A percentile compares a stretch with the other conserved stretches of the same genome.
Evolutionary conservation across 2,797 vertebrate genomes (phyloP).

Genomic region (Darevskia nairensis): DNA sequence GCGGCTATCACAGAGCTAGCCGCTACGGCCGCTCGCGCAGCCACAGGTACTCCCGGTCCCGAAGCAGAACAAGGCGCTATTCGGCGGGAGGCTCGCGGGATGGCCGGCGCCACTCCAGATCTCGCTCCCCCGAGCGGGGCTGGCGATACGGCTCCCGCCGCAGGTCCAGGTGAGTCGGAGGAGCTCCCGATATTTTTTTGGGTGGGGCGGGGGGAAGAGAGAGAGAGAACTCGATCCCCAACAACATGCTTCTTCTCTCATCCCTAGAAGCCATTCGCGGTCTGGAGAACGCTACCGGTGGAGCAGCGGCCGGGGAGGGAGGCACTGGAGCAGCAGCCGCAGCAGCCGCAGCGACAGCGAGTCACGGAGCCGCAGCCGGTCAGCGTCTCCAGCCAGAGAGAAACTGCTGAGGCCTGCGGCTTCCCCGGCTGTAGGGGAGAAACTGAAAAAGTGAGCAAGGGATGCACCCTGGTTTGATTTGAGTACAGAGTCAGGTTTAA

Average conservation of each 20-base stretch:
- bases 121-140: slow-evolving; percentile 81
- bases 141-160: slow-evolving; percentile 81
- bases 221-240: not conserved
- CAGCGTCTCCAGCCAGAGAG: slow-evolving; percentile 82
- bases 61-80: slow-evolving; percentile 69
- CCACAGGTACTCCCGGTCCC: slow-evolving; percentile 75
- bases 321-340: slow-evolving; percentile 83
- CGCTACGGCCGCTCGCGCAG: slow-evolving; percentile 73
- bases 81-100: slow-evolving; percentile 73
- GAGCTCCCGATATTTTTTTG: not conserved
- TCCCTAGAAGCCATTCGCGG: slow-evolving; percentile 84
- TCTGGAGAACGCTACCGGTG: slow-evolving; percentile 83
- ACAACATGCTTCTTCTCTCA: too few relatives aligned
- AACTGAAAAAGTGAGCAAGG: slow-evolving; percentile 91
- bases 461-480: rapidly evolving
- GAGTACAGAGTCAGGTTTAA: too few relatives aligned
- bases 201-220: rapidly evolving
- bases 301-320: slow-evolving; percentile 79
- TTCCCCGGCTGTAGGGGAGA: slow-evolving; percentile 85
- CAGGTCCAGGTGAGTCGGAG: slow-evolving; percentile 80
- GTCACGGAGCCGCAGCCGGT: slow-evolving; percentile 79
- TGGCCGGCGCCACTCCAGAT: slow-evolving; percentile 79
- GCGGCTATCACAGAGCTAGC: slow-evolving; percentile 78
- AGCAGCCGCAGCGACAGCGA: slow-evolving; percentile 82
- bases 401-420: slow-evolving; percentile 77